Percentiles rank a stretch among this genome's conserved stretches.
Evolutionary conservation across 30 jellyfish, hydroid and myxozoan species (phyloP).

Genomic region (Nemopilema nomurai): DNA sequence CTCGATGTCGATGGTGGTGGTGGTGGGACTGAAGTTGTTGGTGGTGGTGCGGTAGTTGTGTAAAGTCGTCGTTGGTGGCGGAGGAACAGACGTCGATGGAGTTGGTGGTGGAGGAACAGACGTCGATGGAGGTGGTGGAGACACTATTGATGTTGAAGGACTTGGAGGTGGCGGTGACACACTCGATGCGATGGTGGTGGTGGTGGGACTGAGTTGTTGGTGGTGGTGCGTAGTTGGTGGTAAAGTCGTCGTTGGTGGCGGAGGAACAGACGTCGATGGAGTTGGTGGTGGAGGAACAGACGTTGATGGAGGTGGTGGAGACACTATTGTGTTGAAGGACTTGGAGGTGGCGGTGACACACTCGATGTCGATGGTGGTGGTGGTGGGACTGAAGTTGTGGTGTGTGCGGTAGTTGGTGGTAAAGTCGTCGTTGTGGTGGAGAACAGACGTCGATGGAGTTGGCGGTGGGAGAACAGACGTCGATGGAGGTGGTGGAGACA

Average conservation of each 20-base stretch:
- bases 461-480: no score
- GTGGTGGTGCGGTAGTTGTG: no score
- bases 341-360: neutral
- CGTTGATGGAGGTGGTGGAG: neutral
- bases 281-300: neutral
- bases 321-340: neutral
- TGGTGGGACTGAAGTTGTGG: neutral
- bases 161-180: neutral
- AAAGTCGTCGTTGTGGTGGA: neutral
- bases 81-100: no score
- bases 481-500: neutral
- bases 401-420: conserved; percentile 9
- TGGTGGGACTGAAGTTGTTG: no score
- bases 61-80: no score
- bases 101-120: no score
- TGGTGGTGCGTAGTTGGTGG: neutral
- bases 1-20: no score
- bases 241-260: neutral
- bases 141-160: neutral
- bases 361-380: conserved; percentile 1
- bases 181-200: neutral
- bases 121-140: conserved; percentile 13
- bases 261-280: neutral
- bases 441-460: neutral
- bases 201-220: neutral